Percentiles rank a stretch among this genome's conserved stretches.
phyloP scores from a whole-genome alignment of 2,113 vertebrate species.

The Vulpes lagopus region DNA sequence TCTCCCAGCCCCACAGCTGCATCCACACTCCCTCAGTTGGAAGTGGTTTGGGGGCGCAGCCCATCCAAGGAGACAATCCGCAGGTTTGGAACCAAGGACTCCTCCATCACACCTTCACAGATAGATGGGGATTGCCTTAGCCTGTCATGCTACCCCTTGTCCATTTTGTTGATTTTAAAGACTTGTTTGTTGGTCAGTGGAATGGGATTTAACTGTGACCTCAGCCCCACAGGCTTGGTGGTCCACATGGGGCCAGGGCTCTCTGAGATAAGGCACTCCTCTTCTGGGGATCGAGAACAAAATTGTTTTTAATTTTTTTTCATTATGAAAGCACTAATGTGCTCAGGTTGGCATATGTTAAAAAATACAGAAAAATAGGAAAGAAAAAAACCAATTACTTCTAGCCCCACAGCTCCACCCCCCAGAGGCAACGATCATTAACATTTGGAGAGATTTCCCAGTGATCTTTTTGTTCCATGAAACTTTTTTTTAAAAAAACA shows the following conservation, averaged over 20 bases:
- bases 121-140: not conserved
- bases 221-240: not conserved
- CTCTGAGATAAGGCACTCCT: not conserved
- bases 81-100: not conserved
- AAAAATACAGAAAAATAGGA: not conserved
- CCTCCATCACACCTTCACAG: not conserved
- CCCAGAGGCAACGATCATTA: not conserved
- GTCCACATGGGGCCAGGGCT: not conserved
- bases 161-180: not conserved
- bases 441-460: not conserved
- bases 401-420: not conserved
- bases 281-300: not conserved
- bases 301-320: not conserved
- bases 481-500: not conserved
- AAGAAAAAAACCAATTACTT: not conserved
- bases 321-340: not conserved
- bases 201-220: not conserved
- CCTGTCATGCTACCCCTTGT: not conserved
- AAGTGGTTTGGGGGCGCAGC: not conserved
- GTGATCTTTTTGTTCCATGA: not conserved
- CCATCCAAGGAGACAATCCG: rapidly evolving
- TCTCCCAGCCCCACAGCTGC: not conserved
- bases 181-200: not conserved
- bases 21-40: too few species aligned
- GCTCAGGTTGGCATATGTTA: not conserved